phyloP scores from a whole-genome alignment of 2,888 invertebrate genomes.

The Lamproptera curius region DNA sequence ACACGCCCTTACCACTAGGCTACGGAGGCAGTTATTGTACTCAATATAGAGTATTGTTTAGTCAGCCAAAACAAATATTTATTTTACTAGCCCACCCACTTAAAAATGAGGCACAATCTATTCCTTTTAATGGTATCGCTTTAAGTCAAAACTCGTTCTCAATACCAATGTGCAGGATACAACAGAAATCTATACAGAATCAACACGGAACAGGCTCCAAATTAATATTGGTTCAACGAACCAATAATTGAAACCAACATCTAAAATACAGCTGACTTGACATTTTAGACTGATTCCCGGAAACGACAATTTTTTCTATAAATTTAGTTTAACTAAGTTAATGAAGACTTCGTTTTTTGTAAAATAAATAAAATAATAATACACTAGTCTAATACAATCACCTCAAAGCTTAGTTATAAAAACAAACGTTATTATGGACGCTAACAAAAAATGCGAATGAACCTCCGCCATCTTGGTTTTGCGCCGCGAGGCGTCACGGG shows the following conservation, averaged over 20 bases:
- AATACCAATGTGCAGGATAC: neutral
- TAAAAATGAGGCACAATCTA: neutral
- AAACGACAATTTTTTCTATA: too few relatives aligned
- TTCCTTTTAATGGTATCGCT: neutral
- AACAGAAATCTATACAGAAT: constrained; percentile 13
- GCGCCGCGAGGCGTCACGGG: constrained; percentile 65
- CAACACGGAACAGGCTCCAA: constrained; percentile 2
- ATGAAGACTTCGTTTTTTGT: too few relatives aligned
- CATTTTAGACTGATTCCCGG: neutral
- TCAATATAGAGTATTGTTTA: too few relatives aligned
- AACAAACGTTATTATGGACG: constrained; percentile 28
- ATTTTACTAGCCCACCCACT: too few relatives aligned
- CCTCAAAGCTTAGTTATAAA: too few relatives aligned
- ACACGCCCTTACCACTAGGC: too few relatives aligned
- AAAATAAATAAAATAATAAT: too few relatives aligned
- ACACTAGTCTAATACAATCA: too few relatives aligned
- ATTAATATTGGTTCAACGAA: constrained; percentile 4
- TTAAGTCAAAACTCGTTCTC: too few relatives aligned
- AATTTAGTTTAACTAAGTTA: too few relatives aligned
- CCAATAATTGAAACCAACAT: neutral
- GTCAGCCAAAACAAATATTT: too few relatives aligned
- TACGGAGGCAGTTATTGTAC: too few relatives aligned
- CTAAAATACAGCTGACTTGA: constrained; percentile 3
- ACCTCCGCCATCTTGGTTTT: constrained; percentile 66
- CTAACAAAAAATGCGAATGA: constrained; percentile 32